A percentile compares a stretch with the other conserved stretches of the same genome.
These are phyloP conservation scores for Atopsyche davidsoni DNA, from an alignment of 1,140 invertebrate species.

Conservation along the genomic window DNA sequence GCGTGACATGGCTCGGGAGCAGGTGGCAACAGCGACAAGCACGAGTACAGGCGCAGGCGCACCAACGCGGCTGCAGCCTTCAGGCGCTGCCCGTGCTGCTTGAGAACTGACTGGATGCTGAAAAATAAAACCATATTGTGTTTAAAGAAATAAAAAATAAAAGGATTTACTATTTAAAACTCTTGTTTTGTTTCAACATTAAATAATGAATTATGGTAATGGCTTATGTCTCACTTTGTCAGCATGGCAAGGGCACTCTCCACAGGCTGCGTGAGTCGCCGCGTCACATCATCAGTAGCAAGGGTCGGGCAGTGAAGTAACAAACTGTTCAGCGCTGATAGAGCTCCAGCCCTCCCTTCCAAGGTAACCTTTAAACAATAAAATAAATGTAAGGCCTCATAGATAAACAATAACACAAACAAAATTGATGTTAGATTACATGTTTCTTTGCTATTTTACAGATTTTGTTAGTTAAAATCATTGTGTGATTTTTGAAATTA, in stretches of 20 bases:
- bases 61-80: slow-evolving; percentile 93
- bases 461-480: not conserved
- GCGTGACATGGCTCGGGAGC: slow-evolving; percentile 79
- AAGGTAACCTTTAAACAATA: slow-evolving; percentile 70
- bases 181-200: not conserved
- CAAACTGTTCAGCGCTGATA: slow-evolving; percentile 93
- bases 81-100: slow-evolving; percentile 87
- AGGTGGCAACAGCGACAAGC: slow-evolving; percentile 75
- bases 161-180: slow-evolving; percentile 16
- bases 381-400: too few relatives aligned
- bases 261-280: slow-evolving; percentile 79
- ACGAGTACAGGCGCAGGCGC: slow-evolving; percentile 79
- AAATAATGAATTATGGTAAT: slow-evolving; percentile 8
- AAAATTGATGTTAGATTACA: slow-evolving; percentile 6
- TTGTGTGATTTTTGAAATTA: slow-evolving; percentile 2
- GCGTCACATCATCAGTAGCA: slow-evolving; percentile 85
- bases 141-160: slow-evolving; percentile 25
- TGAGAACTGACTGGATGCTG: slow-evolving; percentile 78
- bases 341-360: slow-evolving; percentile 90
- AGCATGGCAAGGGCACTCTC: slow-evolving; percentile 93
- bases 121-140: not conserved
- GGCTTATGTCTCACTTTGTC: slow-evolving; percentile 74
- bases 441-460: not conserved
- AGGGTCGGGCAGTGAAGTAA: slow-evolving; percentile 85
- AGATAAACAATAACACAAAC: too few relatives aligned